Percentiles rank a stretch among this genome's conserved stretches.
phyloP scores from a whole-genome alignment of 2,113 vertebrate genomes.

The Ctenodactylus gundi region DNA sequence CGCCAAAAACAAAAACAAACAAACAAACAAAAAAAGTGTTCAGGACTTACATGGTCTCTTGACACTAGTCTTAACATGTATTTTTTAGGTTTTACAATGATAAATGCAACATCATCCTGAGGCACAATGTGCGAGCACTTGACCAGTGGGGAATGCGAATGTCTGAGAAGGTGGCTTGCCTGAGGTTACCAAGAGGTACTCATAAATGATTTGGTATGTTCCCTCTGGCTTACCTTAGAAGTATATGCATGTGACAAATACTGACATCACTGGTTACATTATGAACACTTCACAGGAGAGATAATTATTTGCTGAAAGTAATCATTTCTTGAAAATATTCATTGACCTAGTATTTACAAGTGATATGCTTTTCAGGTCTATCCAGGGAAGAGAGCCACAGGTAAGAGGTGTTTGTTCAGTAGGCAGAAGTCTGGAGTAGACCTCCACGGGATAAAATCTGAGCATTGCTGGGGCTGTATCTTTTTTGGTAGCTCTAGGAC shows the following conservation, averaged over 20 bases:
- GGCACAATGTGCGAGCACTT: conserved; percentile 62
- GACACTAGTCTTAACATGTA: conserved; percentile 57
- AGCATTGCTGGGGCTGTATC: fast-evolving
- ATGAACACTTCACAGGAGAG: not conserved
- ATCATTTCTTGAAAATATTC: not conserved
- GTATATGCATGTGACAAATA: not conserved
- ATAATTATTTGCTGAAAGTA: not conserved
- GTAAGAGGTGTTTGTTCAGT: not conserved
- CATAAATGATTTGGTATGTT: not conserved
- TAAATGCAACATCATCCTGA: conserved; percentile 60
- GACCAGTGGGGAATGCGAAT: conserved; percentile 33
- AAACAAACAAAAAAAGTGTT: conserved; percentile 64
- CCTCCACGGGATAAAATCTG: not conserved
- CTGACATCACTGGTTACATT: not conserved
- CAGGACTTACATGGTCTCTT: conserved; percentile 54
- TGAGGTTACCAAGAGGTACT: conserved; percentile 52
- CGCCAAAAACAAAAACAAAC: too few species aligned
- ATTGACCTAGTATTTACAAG: not conserved
- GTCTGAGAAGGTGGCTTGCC: conserved; percentile 21
- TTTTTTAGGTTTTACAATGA: conserved; percentile 72
- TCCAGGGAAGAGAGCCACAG: not conserved
- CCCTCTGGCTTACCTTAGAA: not conserved
- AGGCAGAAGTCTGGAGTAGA: not conserved
- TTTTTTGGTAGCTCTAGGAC: not conserved
- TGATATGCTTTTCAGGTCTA: not conserved